Evolutionary conservation across 2,113 vertebrate genomes (phyloP).

Genomic region (Glaucidium brasilianum): DNA sequence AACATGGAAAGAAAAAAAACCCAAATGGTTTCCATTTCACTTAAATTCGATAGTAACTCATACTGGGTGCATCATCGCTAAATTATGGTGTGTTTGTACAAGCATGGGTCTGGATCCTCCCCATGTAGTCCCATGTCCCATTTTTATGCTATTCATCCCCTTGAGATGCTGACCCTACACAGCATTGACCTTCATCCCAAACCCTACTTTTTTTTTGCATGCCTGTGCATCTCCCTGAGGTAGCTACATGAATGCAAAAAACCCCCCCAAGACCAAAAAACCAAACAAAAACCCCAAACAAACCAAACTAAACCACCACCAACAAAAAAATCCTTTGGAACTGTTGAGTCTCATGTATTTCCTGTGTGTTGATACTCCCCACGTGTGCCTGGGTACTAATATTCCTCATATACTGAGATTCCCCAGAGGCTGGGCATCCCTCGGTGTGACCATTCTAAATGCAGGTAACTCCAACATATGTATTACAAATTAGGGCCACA

Average conservation of each 20-base stretch:
- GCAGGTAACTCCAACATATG: neutral
- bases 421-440: neutral
- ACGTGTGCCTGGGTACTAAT: accelerated
- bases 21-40: neutral
- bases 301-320: neutral
- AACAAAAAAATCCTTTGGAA: neutral
- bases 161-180: neutral
- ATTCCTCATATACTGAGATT: neutral
- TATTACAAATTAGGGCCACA: neutral
- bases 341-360: accelerated
- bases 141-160: neutral
- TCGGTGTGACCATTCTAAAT: neutral
- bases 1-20: neutral
- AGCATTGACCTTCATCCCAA: neutral
- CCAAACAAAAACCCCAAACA: accelerated
- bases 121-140: neutral
- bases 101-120: neutral
- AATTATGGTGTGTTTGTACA: neutral
- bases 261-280: no score
- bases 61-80: neutral
- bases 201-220: neutral
- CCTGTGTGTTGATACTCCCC: neutral
- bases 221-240: neutral
- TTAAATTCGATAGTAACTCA: neutral
- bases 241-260: neutral